A percentile compares a stretch with the other conserved stretches of the same genome.
Evolutionary conservation across 2,888 invertebrate species (phyloP).

Genomic region (Leptopilina myrica): DNA sequence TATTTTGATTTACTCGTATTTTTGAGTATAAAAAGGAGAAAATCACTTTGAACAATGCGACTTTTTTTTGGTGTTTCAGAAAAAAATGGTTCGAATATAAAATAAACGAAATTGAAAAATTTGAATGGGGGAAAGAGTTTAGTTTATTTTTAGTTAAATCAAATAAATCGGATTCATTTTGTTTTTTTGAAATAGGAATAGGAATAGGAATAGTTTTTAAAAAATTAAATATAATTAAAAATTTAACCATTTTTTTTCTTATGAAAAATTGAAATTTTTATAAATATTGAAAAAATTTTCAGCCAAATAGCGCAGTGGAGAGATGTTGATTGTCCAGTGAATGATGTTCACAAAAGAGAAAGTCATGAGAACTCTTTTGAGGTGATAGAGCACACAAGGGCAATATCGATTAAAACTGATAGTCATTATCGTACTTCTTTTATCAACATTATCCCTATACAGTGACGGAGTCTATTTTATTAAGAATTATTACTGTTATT

Average conservation of each 20-base stretch:
- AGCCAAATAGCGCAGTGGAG: too few species aligned
- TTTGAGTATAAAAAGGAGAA: background rate
- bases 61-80: background rate
- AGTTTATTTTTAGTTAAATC: too few species aligned
- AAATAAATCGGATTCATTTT: too few species aligned
- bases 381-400: conserved; percentile 15
- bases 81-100: background rate
- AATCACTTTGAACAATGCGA: background rate
- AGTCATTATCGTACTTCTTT: conserved; percentile 10
- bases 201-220: too few species aligned
- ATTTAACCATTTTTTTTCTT: too few species aligned
- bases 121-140: background rate
- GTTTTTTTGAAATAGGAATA: too few species aligned
- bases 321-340: background rate
- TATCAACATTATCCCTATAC: conserved; percentile 1
- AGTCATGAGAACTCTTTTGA: conserved; percentile 1
- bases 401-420: conserved; percentile 21
- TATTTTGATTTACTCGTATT: background rate
- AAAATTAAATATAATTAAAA: too few species aligned
- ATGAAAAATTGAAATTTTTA: too few species aligned
- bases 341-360: background rate
- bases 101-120: background rate
- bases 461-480: background rate
- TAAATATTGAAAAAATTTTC: background rate
- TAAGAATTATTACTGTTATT: background rate